Evolutionary conservation across 1,140 invertebrate genomes (phyloP).

Genomic region (Luehdorfia chinensis): DNA sequence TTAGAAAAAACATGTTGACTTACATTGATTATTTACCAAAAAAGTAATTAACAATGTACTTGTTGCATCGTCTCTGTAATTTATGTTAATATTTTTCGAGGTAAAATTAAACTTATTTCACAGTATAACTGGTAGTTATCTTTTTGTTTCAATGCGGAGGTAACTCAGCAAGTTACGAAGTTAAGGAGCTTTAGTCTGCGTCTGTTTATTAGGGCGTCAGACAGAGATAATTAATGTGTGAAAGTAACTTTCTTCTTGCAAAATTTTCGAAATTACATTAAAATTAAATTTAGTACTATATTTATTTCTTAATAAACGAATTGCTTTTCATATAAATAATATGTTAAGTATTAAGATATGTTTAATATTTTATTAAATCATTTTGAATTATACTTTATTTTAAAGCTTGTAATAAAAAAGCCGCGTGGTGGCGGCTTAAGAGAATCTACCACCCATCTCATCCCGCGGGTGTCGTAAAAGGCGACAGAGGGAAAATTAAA

Average conservation of each 20-base stretch:
- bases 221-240: constrained; percentile 16
- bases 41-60: background rate
- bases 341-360: too few relatives aligned
- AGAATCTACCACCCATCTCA: too few relatives aligned
- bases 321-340: background rate
- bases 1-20: too few relatives aligned
- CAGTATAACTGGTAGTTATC: constrained; percentile 11
- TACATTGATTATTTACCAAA: too few relatives aligned
- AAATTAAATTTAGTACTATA: background rate
- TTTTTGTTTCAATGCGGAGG: constrained; percentile 17
- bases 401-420: too few relatives aligned
- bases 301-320: background rate
- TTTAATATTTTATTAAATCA: too few relatives aligned
- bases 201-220: constrained; percentile 16
- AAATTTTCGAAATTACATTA: constrained; percentile 2
- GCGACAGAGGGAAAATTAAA: too few relatives aligned
- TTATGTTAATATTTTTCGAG: background rate
- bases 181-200: constrained; percentile 15
- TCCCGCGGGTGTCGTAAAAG: too few relatives aligned
- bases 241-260: constrained; percentile 6
- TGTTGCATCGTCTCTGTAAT: constrained; percentile 5
- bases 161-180: constrained; percentile 18
- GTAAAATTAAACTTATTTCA: constrained; percentile 5
- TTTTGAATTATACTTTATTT: too few relatives aligned
- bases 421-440: too few relatives aligned